Conservation (phyloP, 2,888 invertebrate species). For the Carpatolechia fugitivella region DNA sequence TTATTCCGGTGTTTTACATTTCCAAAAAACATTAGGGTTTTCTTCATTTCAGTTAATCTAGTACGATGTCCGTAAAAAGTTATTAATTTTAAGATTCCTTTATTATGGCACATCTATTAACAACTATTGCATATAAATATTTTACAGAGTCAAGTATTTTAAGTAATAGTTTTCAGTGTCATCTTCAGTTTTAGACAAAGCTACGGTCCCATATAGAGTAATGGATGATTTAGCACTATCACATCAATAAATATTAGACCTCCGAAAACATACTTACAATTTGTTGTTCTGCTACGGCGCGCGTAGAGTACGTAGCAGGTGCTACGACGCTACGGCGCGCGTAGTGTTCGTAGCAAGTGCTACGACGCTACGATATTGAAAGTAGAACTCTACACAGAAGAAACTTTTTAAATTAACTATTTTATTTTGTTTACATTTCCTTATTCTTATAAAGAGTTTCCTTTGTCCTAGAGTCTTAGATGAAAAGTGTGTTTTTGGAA, state of each 20-base stretch:
- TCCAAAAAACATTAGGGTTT: background rate
- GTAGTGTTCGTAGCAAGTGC: background rate
- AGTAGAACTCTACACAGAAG: no score
- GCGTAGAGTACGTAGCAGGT: background rate
- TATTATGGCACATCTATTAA: no score
- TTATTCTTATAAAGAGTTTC: background rate
- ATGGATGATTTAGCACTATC: slow-evolving; percentile 7
- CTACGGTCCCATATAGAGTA: slow-evolving; percentile 6
- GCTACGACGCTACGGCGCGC: background rate
- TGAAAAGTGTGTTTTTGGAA: background rate
- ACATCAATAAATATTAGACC: background rate
- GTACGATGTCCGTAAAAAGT: no score
- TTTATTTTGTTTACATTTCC: background rate
- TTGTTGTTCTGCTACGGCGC: background rate
- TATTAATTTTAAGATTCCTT: no score
- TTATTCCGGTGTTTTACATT: slow-evolving; percentile 14
- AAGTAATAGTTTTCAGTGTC: background rate
- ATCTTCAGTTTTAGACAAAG: slow-evolving; percentile 1
- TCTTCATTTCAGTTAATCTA: background rate
- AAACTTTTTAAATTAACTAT: background rate
- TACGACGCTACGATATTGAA: background rate
- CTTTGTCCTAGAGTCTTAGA: no score
- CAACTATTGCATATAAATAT: no score
- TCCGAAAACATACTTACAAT: background rate
- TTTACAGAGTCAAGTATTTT: background rate